Evolutionary conservation across 2,888 invertebrate genomes (phyloP).

Genomic region (Nowickia ferox): DNA sequence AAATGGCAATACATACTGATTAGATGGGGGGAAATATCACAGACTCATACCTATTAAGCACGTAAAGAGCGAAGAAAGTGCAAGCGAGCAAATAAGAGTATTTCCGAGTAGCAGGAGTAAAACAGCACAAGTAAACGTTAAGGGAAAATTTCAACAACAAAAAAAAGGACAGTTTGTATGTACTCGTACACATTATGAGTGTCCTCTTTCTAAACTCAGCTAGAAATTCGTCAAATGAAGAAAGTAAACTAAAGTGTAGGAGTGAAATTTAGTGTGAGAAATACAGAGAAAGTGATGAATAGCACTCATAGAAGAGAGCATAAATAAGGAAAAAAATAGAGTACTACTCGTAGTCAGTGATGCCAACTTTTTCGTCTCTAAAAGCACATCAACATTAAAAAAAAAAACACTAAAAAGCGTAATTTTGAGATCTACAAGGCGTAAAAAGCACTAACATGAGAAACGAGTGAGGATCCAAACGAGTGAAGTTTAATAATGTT

Average conservation of each 20-base stretch:
- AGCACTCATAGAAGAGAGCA: slow-evolving; percentile 2
- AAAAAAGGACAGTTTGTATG: slow-evolving; percentile 21
- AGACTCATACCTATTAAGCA: slow-evolving; percentile 5
- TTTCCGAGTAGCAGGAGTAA: background rate
- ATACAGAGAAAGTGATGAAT: slow-evolving; percentile 2
- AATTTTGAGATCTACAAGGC: no score
- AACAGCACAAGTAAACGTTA: background rate
- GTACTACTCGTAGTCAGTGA: no score
- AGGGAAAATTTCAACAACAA: background rate
- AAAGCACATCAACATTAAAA: no score
- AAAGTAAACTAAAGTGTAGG: slow-evolving; percentile 44
- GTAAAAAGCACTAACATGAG: no score
- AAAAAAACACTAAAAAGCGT: no score
- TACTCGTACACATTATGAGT: background rate
- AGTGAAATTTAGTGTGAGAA: background rate
- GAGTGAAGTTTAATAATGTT: no score
- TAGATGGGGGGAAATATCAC: background rate
- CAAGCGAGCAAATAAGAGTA: slow-evolving; percentile 5
- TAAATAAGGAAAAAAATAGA: background rate
- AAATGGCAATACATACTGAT: background rate
- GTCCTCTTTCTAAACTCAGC: slow-evolving; percentile 28
- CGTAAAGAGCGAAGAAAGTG: slow-evolving; percentile 8
- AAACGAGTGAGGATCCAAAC: no score
- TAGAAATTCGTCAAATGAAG: slow-evolving; percentile 33
- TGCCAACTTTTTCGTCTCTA: no score